Percentiles rank a stretch among this genome's conserved stretches.
Conservation (phyloP, 2,888 invertebrate genomes). For the Gandaritis pyraliata region DNA sequence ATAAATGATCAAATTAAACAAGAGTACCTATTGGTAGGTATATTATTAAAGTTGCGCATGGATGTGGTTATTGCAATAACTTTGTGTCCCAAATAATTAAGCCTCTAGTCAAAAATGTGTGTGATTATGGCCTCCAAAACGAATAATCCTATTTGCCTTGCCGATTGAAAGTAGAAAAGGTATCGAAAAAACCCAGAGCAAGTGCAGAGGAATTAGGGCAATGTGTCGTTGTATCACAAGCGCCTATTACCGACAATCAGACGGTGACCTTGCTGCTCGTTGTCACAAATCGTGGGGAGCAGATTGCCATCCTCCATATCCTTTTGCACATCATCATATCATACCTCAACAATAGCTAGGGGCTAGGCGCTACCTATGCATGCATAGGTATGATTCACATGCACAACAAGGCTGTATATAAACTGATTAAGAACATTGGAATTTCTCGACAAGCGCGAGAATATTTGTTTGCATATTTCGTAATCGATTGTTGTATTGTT, state of each 20-base stretch:
- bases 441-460: slow-evolving; percentile 9
- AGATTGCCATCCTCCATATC: slow-evolving; percentile 80
- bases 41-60: too few relatives aligned
- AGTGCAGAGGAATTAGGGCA: slow-evolving; percentile 68
- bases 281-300: slow-evolving; percentile 80
- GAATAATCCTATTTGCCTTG: too few relatives aligned
- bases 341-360: slow-evolving; percentile 49
- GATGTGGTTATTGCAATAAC: too few relatives aligned
- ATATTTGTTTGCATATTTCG: slow-evolving; percentile 1
- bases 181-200: slow-evolving; percentile 31
- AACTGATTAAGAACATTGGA: slow-evolving; percentile 14
- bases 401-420: slow-evolving; percentile 4
- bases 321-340: slow-evolving; percentile 78
- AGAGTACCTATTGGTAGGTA: too few relatives aligned
- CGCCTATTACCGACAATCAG: slow-evolving; percentile 78
- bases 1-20: too few relatives aligned
- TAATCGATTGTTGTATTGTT: slow-evolving; percentile 12
- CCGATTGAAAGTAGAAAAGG: neutral
- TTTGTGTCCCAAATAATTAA: too few relatives aligned
- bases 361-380: slow-evolving; percentile 8
- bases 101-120: too few relatives aligned
- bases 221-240: slow-evolving; percentile 72
- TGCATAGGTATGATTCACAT: slow-evolving; percentile 18
- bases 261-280: slow-evolving; percentile 80
- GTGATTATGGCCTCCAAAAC: too few relatives aligned